phyloP scores from a whole-genome alignment of 53 echinoderm and acorn worm species.

The Zoroaster sp. region DNA sequence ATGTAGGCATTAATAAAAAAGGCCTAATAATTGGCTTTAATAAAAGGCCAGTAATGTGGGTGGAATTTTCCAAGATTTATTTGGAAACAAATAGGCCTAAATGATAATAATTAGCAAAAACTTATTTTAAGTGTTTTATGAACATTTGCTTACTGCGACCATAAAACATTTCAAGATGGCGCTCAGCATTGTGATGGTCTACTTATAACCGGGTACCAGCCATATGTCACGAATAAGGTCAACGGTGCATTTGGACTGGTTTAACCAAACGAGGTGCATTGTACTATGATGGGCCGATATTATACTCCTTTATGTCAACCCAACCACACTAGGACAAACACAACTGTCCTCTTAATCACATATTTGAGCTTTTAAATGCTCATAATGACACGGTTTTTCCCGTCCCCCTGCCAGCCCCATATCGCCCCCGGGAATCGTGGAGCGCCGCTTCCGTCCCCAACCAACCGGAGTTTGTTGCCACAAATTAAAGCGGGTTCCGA shows the following conservation, averaged over 20 bases:
- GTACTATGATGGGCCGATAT: neutral
- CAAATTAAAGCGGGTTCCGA: constrained; percentile 52
- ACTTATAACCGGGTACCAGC: no score
- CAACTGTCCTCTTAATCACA: neutral
- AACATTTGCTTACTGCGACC: no score
- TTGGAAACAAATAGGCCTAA: no score
- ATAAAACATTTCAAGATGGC: no score
- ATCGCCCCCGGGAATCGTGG: neutral
- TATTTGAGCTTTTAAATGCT: neutral
- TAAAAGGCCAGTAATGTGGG: no score
- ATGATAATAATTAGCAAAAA: no score
- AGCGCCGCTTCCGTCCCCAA: constrained; percentile 53
- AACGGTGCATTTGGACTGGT: neutral
- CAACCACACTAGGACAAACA: constrained; percentile 1
- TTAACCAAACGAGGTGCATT: neutral
- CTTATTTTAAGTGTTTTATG: no score
- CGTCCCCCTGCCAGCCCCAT: neutral
- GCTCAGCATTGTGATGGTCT: no score
- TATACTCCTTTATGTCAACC: neutral
- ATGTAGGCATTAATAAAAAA: no score
- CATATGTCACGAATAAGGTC: constrained; percentile 8
- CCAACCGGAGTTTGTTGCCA: constrained; percentile 54
- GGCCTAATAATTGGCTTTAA: no score
- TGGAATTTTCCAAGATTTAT: no score
- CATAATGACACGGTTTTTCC: constrained; percentile 42